These are phyloP conservation scores for Romanogobio albipinnatus DNA, from an alignment of 2,113 vertebrate species.

Conservation along the genomic window DNA sequence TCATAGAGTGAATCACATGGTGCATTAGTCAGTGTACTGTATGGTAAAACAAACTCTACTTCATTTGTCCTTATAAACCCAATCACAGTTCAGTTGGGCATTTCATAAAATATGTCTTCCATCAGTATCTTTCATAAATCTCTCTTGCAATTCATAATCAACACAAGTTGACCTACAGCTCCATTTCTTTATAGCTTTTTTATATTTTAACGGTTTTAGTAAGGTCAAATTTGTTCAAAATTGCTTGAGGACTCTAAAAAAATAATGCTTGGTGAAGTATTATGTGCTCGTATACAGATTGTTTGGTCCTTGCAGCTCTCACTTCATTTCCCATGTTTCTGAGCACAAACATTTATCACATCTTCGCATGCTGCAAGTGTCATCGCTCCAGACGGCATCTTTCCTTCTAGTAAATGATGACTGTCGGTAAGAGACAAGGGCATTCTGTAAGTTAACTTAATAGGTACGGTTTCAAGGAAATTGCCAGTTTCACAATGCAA, in stretches of 20 bases:
- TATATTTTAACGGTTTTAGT: not conserved
- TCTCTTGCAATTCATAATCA: not conserved
- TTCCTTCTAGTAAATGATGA: conserved; percentile 28
- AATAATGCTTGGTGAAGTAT: not conserved
- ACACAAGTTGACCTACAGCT: not conserved
- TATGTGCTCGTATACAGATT: not conserved
- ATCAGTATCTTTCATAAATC: not conserved
- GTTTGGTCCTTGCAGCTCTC: conserved; percentile 3
- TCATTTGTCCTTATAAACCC: not conserved
- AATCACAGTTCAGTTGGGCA: not conserved
- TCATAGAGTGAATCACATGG: not conserved
- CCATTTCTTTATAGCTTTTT: not conserved
- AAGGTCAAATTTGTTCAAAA: not conserved
- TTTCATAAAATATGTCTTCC: not conserved
- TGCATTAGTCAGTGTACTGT: not conserved
- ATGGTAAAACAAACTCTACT: not conserved
- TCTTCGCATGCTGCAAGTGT: not conserved
- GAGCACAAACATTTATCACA: conserved; percentile 9
- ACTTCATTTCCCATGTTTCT: conserved; percentile 18
- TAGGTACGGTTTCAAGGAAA: conserved; percentile 9
- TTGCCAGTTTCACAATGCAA: not conserved
- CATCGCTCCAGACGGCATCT: conserved; percentile 19
- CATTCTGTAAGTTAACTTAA: conserved; percentile 24
- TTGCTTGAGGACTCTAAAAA: not conserved
- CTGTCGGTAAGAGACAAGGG: not conserved